These are phyloP conservation scores for Trichoplax adhaerens DNA, from an alignment of 37 sponge, comb jelly and placozoan species.

Conservation along the genomic window DNA sequence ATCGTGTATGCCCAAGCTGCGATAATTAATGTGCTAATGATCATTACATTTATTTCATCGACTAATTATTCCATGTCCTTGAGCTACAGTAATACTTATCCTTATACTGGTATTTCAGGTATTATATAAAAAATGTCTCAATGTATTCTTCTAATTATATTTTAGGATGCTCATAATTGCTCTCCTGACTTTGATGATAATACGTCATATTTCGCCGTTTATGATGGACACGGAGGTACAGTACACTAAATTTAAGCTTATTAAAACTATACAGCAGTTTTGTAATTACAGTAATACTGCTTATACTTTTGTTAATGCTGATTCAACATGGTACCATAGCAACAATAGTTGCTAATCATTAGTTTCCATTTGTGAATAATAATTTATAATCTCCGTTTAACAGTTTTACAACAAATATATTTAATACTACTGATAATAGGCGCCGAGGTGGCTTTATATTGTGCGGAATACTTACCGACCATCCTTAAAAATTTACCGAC, in stretches of 20 bases:
- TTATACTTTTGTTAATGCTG: too few relatives aligned
- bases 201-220: slow-evolving; percentile 62
- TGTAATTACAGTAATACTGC: too few relatives aligned
- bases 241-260: too few relatives aligned
- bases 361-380: too few relatives aligned
- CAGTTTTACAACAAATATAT: too few relatives aligned
- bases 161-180: slow-evolving; percentile 51
- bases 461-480: slow-evolving; percentile 31
- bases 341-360: too few relatives aligned
- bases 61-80: background rate
- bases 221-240: slow-evolving; percentile 77
- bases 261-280: too few relatives aligned
- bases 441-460: slow-evolving; percentile 66
- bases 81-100: background rate
- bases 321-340: too few relatives aligned
- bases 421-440: too few relatives aligned
- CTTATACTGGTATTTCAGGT: background rate
- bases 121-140: too few relatives aligned
- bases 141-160: background rate
- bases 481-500: slow-evolving; percentile 20
- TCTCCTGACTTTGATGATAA: slow-evolving; percentile 40
- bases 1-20: background rate
- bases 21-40: background rate
- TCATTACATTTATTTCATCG: background rate
- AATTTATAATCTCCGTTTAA: too few relatives aligned